phyloP scores from a whole-genome alignment of 2,113 vertebrate genomes.

The Orycteropus afer region DNA sequence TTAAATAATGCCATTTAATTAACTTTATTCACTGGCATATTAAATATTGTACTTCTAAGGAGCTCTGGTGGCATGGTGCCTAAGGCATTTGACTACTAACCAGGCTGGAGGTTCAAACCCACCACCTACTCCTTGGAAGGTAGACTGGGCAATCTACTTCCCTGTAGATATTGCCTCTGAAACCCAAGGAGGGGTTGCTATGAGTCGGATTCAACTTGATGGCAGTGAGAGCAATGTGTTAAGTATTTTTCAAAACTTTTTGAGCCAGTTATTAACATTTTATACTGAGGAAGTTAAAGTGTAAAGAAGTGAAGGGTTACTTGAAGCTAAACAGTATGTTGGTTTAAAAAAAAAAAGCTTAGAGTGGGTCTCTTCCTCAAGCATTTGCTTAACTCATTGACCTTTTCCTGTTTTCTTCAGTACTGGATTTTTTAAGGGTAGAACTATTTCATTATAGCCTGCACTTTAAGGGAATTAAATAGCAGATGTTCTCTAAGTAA shows the following conservation, averaged over 20 bases:
- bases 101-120: no score
- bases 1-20: slow-evolving; percentile 11
- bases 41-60: no score
- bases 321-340: neutral
- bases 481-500: neutral
- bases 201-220: no score
- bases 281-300: neutral
- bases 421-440: neutral
- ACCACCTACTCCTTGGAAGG: no score
- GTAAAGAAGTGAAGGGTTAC: neutral
- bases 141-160: no score
- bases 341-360: neutral
- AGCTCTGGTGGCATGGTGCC: no score
- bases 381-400: neutral
- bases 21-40: neutral
- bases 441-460: neutral
- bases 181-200: no score
- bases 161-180: no score
- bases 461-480: neutral
- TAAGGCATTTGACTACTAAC: no score
- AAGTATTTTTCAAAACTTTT: neutral
- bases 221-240: neutral
- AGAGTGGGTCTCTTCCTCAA: neutral
- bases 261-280: slow-evolving; percentile 33
- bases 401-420: neutral